Evolutionary conservation across 2,888 invertebrate species (phyloP).

Genomic region (Argyresthia goedartella): DNA sequence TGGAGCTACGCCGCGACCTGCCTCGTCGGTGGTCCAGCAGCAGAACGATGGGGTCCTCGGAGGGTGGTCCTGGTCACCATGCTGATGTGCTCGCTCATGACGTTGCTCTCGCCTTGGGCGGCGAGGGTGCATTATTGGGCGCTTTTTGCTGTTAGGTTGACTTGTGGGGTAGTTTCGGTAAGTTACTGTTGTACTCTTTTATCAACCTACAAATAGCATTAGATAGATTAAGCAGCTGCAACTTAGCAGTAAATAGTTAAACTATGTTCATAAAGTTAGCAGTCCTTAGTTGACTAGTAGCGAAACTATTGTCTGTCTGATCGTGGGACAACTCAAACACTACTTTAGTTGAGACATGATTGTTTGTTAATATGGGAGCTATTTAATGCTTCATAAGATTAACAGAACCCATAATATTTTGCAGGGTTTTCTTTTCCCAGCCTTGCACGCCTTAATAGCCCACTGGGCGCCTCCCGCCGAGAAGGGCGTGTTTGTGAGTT

Average conservation of each 20-base stretch:
- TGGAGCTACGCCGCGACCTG: conserved; percentile 51
- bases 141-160: neutral
- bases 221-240: too few relatives aligned
- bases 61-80: neutral
- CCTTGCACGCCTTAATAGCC: conserved; percentile 63
- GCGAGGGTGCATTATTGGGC: neutral
- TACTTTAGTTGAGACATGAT: too few relatives aligned
- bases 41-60: neutral
- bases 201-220: too few relatives aligned
- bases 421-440: conserved; percentile 58
- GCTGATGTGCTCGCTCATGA: neutral
- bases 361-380: too few relatives aligned
- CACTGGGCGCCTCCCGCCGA: conserved; percentile 73
- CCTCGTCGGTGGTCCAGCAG: conserved; percentile 35
- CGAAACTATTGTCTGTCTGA: too few relatives aligned
- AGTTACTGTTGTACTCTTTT: neutral
- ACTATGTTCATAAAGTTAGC: too few relatives aligned
- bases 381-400: too few relatives aligned
- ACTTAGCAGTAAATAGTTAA: too few relatives aligned
- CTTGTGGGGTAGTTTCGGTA: neutral
- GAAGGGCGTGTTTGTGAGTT: conserved; percentile 69
- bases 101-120: neutral
- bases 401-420: neutral
- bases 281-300: too few relatives aligned
- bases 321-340: too few relatives aligned